A percentile compares a stretch with the other conserved stretches of the same genome.
Conservation (phyloP, 2,888 invertebrate genomes). For the Lepidocyrtoides sp. region DNA sequence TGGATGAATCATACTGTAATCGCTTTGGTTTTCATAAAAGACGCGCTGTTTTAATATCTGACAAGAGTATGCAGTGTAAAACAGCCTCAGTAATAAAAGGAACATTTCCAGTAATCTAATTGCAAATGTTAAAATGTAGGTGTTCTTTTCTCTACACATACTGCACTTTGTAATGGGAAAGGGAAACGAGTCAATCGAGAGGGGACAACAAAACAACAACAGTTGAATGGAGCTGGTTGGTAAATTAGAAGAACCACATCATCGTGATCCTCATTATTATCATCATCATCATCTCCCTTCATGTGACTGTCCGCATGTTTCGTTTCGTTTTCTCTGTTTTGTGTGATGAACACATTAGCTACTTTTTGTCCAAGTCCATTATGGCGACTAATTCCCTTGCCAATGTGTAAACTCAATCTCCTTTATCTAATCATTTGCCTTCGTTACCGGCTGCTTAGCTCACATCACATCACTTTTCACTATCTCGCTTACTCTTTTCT, state of each 20-base stretch:
- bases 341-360: conserved; percentile 66
- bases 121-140: neutral
- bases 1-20: neutral
- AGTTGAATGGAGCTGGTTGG: conserved; percentile 44
- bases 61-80: neutral
- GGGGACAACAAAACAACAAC: neutral
- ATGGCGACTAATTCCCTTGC: conserved; percentile 83
- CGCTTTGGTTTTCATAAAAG: neutral
- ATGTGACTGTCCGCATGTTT: neutral
- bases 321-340: conserved; percentile 32
- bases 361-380: conserved; percentile 81
- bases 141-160: neutral
- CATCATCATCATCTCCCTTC: conserved; percentile 9
- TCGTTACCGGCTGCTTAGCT: conserved; percentile 63
- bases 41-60: neutral
- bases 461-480: conserved; percentile 48
- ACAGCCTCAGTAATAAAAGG: neutral
- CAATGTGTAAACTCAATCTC: conserved; percentile 80
- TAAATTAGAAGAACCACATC: conserved; percentile 63
- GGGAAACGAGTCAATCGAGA: neutral
- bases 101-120: conserved; percentile 6
- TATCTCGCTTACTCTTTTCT: neutral
- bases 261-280: conserved; percentile 32
- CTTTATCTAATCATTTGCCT: conserved; percentile 74
- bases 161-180: neutral